Percentiles rank a stretch among this genome's conserved stretches.
Conservation (phyloP, 2,888 invertebrate species). For the Operophtera brumata region DNA sequence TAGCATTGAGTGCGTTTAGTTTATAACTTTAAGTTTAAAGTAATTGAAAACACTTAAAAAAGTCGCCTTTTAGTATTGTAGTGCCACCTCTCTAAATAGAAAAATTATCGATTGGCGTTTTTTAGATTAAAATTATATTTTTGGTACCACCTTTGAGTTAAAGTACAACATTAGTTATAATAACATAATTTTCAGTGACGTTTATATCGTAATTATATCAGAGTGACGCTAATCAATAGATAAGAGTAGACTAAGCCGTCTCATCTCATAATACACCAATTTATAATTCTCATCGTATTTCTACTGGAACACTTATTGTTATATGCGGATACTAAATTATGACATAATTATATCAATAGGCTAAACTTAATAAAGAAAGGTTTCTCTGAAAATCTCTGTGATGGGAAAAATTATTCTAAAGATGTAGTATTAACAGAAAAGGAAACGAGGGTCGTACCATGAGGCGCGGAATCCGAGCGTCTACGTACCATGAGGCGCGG, state of each 20-base stretch:
- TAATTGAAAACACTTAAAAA: constrained; percentile 53
- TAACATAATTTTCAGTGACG: constrained; percentile 71
- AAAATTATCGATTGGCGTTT: constrained; percentile 70
- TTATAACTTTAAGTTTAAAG: constrained; percentile 70
- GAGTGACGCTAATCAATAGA: constrained; percentile 67
- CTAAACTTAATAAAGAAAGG: constrained; percentile 57
- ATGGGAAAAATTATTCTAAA: constrained; percentile 77
- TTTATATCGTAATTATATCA: constrained; percentile 69
- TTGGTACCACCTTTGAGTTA: constrained; percentile 80
- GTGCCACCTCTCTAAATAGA: constrained; percentile 64
- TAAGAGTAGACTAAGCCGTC: constrained; percentile 71
- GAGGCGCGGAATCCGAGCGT: constrained; percentile 39
- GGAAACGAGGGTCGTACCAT: constrained; percentile 58
- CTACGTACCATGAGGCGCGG: constrained; percentile 47
- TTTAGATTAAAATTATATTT: constrained; percentile 66
- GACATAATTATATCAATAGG: constrained; percentile 76
- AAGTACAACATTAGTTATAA: constrained; percentile 75
- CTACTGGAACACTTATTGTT: constrained; percentile 69
- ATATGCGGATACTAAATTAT: constrained; percentile 70
- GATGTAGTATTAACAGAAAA: constrained; percentile 74
- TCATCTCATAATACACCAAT: constrained; percentile 72
- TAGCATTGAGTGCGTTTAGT: constrained; percentile 68
- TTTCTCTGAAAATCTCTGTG: constrained; percentile 78
- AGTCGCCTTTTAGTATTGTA: constrained; percentile 68
- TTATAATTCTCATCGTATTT: constrained; percentile 64